Evolutionary conservation across 2,797 vertebrate species (phyloP).

Genomic region (Monodelphis domestica): DNA sequence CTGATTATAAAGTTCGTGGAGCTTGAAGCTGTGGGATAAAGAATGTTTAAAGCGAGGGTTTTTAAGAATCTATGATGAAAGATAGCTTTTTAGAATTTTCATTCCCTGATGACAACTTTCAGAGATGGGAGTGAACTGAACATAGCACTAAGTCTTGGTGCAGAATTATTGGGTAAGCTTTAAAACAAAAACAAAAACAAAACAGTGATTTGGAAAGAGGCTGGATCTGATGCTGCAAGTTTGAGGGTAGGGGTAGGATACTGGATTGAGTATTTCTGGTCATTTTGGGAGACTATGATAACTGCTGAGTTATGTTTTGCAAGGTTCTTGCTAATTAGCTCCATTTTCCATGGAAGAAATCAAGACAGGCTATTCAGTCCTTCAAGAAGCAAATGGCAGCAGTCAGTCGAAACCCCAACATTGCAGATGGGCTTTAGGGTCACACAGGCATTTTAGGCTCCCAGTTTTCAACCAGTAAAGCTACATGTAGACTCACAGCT

Average conservation of each 20-base stretch:
- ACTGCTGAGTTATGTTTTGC: not conserved
- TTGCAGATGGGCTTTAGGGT: too few relatives aligned
- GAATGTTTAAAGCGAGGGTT: not conserved
- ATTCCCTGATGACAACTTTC: not conserved
- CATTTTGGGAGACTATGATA: not conserved
- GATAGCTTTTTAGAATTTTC: not conserved
- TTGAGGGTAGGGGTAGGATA: not conserved
- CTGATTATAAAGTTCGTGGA: not conserved
- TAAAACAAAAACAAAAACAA: not conserved
- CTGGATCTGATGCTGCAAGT: not conserved
- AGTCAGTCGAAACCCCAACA: not conserved
- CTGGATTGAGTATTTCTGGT: fast-evolving
- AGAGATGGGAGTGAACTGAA: not conserved
- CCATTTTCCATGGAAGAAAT: not conserved
- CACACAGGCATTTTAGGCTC: not conserved
- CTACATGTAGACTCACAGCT: not conserved
- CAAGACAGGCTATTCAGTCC: not conserved
- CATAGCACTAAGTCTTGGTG: not conserved
- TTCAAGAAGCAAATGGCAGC: not conserved
- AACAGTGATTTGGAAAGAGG: not conserved
- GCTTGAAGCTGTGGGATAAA: not conserved
- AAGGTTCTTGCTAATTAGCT: not conserved
- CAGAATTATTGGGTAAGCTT: not conserved
- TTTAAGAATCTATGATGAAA: not conserved
- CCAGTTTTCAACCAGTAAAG: not conserved